Base-by-base conservation (phyloP, 2,888 invertebrate genomes). In the Drosophila kanekoi region DNA sequence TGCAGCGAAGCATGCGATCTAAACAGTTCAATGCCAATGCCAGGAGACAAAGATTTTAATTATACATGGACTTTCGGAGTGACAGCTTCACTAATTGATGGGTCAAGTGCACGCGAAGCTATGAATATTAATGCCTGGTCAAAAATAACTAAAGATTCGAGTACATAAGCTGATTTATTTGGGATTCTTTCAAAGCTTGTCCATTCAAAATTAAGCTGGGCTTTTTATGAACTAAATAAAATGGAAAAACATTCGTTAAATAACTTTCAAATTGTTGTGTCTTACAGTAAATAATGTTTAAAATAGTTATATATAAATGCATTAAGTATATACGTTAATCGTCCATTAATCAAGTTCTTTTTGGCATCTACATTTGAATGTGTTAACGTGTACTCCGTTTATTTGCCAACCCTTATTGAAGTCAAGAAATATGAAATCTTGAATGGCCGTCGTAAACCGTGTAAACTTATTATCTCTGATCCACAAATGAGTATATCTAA, bases 11-110 rank as follows among this genome's bases (percentile, higher is more conserved):
- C 70, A 57, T 69, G 48, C 56, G 18, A 40, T 51, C 23, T 32
- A 40, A 28, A 37, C 51, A 49, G 58, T 71, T 60, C 76, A 75
- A 51, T 71, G 75, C 59, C 75, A 75, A 75, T 60, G 76, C 37
- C 58, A 43, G 18, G 14, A 41, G 38, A 16, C 47, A 10, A 18
- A 8, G 44, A 28, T 45, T 54, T 57, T 4, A 58, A 11, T 37
- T 40, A 56, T 40, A 51, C 57, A 47, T 14, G 66, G 58, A 8
- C 2, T 53, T 35, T 44, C 9, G 23, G 60, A 79, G 41, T 64
- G 79, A 63, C 81, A 79, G 43, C 18, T 13, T 1, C 13, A 35
- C 47, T 60, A 78, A 79, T 81, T 63, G 35, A 11, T 40, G 33
- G 68, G 60, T 76, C 72, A 67, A 75, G 62, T 13, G 61, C 57